phyloP scores from a whole-genome alignment of 1,140 invertebrate genomes.

The Drosophila santomea region DNA sequence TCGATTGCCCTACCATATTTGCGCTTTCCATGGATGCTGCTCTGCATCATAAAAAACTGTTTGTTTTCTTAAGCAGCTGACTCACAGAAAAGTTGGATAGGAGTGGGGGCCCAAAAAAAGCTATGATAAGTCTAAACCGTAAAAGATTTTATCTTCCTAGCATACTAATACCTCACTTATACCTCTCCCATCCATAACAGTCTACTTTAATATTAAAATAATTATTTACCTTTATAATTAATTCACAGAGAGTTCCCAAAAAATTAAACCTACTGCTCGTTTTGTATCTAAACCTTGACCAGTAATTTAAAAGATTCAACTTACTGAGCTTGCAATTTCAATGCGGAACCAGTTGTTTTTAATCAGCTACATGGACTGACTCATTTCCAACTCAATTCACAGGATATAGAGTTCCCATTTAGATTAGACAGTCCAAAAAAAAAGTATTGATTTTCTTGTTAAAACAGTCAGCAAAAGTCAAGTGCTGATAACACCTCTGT shows the following conservation, averaged over 20 bases:
- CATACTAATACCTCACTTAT: too few species aligned
- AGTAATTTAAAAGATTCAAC: too few species aligned
- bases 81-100: not conserved
- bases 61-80: slow-evolving; percentile 33
- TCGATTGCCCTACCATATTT: slow-evolving; percentile 10
- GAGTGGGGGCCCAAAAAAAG: not conserved
- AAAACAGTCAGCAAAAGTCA: not conserved
- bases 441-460: not conserved
- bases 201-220: too few species aligned
- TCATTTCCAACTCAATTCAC: not conserved
- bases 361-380: not conserved
- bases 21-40: slow-evolving; percentile 6
- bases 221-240: too few species aligned
- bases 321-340: not conserved
- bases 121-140: too few species aligned
- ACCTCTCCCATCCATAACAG: too few species aligned
- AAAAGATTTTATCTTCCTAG: too few species aligned
- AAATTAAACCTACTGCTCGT: too few species aligned
- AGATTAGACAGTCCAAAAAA: not conserved
- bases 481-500: not conserved
- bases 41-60: slow-evolving; percentile 3
- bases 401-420: not conserved
- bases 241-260: too few species aligned
- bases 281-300: too few species aligned
- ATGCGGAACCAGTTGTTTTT: not conserved